phyloP scores from a whole-genome alignment of 2,888 invertebrate genomes.

The Apoda limacodes region DNA sequence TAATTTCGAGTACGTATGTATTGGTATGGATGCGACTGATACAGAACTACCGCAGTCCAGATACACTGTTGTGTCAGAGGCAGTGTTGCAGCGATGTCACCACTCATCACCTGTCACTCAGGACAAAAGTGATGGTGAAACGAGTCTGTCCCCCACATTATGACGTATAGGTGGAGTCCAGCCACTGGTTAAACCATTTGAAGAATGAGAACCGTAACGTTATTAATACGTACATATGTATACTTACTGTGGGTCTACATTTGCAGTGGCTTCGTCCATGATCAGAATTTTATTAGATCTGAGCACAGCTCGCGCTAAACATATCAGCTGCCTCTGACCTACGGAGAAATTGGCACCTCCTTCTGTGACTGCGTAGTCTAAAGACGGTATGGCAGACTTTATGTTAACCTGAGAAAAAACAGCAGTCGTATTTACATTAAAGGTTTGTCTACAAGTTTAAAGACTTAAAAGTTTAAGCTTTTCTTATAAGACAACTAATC shows the following conservation, averaged over 20 bases:
- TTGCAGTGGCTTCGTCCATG: conserved; percentile 94
- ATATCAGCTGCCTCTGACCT: conserved; percentile 91
- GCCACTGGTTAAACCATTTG: neutral
- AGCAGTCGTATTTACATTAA: conserved; percentile 1
- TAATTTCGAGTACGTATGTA: too few species aligned
- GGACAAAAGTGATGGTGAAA: too few species aligned
- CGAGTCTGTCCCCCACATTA: too few species aligned
- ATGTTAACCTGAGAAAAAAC: conserved; percentile 73
- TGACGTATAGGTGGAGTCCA: too few species aligned
- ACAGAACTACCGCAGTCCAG: too few species aligned
- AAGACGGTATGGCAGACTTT: conserved; percentile 73
- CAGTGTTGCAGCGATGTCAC: too few species aligned
- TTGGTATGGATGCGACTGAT: too few species aligned
- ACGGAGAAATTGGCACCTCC: conserved; percentile 88
- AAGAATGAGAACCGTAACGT: too few species aligned
- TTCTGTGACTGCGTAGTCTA: conserved; percentile 79
- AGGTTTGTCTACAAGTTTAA: conserved; percentile 1
- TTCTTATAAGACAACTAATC: neutral
- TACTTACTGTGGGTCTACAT: conserved; percentile 86
- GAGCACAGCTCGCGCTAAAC: conserved; percentile 88
- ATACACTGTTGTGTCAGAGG: too few species aligned
- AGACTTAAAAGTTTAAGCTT: conserved; percentile 37
- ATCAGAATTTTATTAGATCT: conserved; percentile 86
- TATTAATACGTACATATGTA: too few species aligned
- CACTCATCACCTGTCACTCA: too few species aligned